Conservation (phyloP, 2,888 invertebrate genomes). For the Ditula angustiorana region DNA sequence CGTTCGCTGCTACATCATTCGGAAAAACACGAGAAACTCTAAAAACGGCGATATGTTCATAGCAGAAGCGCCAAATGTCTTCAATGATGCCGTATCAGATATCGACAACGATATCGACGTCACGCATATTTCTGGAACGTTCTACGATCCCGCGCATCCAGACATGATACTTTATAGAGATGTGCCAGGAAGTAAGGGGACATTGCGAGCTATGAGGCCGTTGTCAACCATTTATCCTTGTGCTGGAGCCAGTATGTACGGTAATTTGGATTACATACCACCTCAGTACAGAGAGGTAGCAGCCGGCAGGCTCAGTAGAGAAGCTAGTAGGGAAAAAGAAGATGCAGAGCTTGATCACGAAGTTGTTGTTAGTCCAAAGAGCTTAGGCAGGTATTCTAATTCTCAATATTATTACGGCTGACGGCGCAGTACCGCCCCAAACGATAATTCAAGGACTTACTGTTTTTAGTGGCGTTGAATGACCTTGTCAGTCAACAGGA, state of each 20-base stretch:
- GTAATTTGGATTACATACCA: constrained; percentile 71
- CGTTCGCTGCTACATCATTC: constrained; percentile 62
- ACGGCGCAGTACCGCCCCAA: constrained; percentile 57
- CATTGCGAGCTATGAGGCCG: constrained; percentile 77
- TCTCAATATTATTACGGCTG: constrained; percentile 77
- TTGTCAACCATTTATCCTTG: constrained; percentile 77
- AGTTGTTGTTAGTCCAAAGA: constrained; percentile 73
- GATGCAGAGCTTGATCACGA: constrained; percentile 62
- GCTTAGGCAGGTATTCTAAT: constrained; percentile 71
- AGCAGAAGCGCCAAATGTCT: constrained; percentile 77
- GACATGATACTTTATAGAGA: constrained; percentile 80
- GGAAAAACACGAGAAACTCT: constrained; percentile 58
- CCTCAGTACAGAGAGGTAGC: constrained; percentile 60
- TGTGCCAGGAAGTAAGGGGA: constrained; percentile 67
- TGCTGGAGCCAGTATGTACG: constrained; percentile 76
- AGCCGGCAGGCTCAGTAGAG: constrained; percentile 52
- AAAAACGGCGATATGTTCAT: constrained; percentile 79
- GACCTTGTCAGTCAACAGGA: background rate
- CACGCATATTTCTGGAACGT: constrained; percentile 78
- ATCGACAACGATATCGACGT: constrained; percentile 77
- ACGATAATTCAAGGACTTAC: constrained; percentile 60
- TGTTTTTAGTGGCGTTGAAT: constrained; percentile 57
- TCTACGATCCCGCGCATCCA: constrained; percentile 78
- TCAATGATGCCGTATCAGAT: constrained; percentile 74
- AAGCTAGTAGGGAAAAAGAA: constrained; percentile 57